Percentiles rank a stretch among this genome's conserved stretches.
Conservation (phyloP, 2,888 invertebrate species). For the Drosophila pseudotakahashii region DNA sequence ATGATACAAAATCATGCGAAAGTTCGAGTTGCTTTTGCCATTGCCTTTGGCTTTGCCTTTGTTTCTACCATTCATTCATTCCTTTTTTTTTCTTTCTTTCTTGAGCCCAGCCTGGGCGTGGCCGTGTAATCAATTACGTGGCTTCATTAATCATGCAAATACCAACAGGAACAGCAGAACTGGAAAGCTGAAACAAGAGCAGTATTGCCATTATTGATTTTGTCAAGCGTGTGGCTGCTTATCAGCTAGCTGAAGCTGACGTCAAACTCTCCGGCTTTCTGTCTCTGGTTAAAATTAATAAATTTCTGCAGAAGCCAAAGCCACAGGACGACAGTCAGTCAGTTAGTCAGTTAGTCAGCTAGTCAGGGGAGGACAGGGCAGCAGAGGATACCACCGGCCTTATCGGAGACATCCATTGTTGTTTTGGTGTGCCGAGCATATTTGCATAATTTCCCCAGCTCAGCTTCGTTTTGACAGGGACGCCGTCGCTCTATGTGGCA, state of each 20-base stretch:
- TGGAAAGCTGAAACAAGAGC: constrained; percentile 28
- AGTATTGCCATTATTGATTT: constrained; percentile 65
- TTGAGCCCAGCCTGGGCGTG: constrained; percentile 39
- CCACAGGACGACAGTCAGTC: constrained; percentile 31
- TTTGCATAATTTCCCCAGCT: constrained; percentile 71
- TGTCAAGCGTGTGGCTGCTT: constrained; percentile 52
- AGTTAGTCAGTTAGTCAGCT: constrained; percentile 11
- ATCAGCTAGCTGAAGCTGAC: constrained; percentile 59
- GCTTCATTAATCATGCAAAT: constrained; percentile 79
- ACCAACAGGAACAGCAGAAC: constrained; percentile 33
- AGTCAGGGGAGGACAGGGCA: constrained; percentile 5
- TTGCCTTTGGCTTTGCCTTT: constrained; percentile 23
- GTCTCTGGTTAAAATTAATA: constrained; percentile 64
- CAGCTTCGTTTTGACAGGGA: constrained; percentile 30
- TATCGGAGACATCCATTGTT: constrained; percentile 55
- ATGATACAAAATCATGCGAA: constrained; percentile 44
- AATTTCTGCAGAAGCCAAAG: constrained; percentile 42
- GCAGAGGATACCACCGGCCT: constrained; percentile 5
- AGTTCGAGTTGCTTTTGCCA: constrained; percentile 27
- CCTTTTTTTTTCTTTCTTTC: background rate
- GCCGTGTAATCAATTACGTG: constrained; percentile 72
- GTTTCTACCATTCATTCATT: constrained; percentile 1
- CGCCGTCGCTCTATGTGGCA: constrained; percentile 19
- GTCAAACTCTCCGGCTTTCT: constrained; percentile 44
- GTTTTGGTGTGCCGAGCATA: constrained; percentile 40